These are phyloP conservation scores for Gymnocheta viridis DNA, from an alignment of 2,888 invertebrate species.

Conservation along the genomic window DNA sequence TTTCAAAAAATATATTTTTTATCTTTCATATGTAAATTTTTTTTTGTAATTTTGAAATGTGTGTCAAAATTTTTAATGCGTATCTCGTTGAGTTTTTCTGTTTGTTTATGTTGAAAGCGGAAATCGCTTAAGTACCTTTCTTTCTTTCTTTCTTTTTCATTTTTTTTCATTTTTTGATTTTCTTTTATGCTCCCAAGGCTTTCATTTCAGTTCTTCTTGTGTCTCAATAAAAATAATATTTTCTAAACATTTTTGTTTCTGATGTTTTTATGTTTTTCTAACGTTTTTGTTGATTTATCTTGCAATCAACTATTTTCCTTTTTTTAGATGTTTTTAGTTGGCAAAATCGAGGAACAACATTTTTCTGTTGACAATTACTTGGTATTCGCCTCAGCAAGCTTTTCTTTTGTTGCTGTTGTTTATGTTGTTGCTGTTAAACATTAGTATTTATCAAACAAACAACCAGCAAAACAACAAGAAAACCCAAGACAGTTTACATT, in stretches of 20 bases:
- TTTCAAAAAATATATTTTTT: neutral
- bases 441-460: constrained; percentile 61
- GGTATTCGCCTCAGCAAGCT: constrained; percentile 33
- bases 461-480: constrained; percentile 33
- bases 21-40: neutral
- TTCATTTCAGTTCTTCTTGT: neutral
- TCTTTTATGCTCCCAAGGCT: neutral
- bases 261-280: neutral
- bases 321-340: constrained; percentile 1
- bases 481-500: constrained; percentile 49
- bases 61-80: constrained; percentile 3
- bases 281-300: constrained; percentile 24
- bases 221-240: constrained; percentile 20
- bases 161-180: neutral
- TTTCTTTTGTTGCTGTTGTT: constrained; percentile 14
- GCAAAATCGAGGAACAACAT: constrained; percentile 25
- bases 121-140: neutral
- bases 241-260: constrained; percentile 2
- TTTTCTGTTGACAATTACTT: constrained; percentile 53
- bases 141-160: neutral
- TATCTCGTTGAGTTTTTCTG: neutral
- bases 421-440: constrained; percentile 43
- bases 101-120: constrained; percentile 12
- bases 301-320: constrained; percentile 10
- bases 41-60: constrained; percentile 9